Percentiles rank a stretch among this genome's conserved stretches.
Conservation (phyloP, 2,113 vertebrate genomes). For the Mirounga angustirostris region DNA sequence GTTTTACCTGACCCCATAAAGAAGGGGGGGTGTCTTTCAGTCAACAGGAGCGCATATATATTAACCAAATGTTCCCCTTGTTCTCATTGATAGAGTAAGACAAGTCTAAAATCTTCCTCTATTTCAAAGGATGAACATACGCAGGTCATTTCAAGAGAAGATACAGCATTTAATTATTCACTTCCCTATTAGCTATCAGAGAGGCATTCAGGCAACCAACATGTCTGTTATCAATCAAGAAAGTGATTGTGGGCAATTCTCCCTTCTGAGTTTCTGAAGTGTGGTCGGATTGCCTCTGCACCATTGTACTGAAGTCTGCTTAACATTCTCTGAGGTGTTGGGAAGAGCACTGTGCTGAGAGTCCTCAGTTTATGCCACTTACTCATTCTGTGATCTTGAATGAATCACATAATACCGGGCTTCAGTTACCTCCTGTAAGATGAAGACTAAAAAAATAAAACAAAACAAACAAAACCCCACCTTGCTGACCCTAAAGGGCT, state of each 20-base stretch:
- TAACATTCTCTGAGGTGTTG: neutral
- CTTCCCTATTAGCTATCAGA: neutral
- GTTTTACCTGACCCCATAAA: neutral
- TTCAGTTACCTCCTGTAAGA: conserved; percentile 28
- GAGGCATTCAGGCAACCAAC: neutral
- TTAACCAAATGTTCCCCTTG: conserved; percentile 60
- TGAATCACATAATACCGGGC: neutral
- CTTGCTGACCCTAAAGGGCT: neutral
- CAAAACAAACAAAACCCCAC: neutral
- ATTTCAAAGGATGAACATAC: conserved; percentile 14
- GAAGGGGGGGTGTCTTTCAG: neutral
- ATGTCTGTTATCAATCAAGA: conserved; percentile 16
- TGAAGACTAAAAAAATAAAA: neutral
- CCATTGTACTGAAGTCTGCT: neutral
- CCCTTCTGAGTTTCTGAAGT: conserved; percentile 6
- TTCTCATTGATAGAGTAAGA: conserved; percentile 48
- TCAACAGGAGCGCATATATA: neutral
- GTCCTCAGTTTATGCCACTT: neutral
- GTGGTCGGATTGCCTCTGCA: neutral
- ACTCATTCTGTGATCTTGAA: conserved; percentile 30
- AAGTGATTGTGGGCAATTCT: neutral
- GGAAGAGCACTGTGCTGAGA: conserved; percentile 30
- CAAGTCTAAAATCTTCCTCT: conserved; percentile 12
- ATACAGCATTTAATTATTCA: neutral
- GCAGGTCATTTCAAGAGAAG: conserved; percentile 34